phyloP scores from a whole-genome alignment of 2,113 vertebrate genomes.

The Oreochromis aureus region DNA sequence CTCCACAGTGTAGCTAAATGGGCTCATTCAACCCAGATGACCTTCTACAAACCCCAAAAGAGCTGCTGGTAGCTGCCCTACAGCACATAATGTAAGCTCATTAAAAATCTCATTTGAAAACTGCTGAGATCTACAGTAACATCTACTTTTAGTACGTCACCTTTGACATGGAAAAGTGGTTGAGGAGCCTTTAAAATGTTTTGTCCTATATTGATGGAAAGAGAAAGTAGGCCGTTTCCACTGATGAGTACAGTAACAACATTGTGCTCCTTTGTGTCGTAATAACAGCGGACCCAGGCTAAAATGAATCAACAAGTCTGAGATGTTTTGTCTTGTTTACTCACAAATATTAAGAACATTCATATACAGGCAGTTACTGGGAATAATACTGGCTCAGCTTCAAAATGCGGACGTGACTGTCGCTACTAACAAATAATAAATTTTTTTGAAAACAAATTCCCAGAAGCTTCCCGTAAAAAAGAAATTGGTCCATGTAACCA shows the following conservation, averaged over 20 bases:
- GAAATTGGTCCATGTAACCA: neutral
- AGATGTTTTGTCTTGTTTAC: neutral
- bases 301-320: neutral
- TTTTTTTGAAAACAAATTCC: neutral
- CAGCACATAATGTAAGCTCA: constrained; percentile 60
- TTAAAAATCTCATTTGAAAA: constrained; percentile 69
- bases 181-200: constrained; percentile 43
- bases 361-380: neutral
- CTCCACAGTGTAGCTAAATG: constrained; percentile 55
- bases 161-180: constrained; percentile 50
- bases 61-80: constrained; percentile 46
- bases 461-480: rapidly evolving
- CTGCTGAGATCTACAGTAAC: constrained; percentile 44
- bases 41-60: constrained; percentile 64
- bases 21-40: constrained; percentile 66
- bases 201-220: constrained; percentile 57
- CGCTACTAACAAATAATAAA: rapidly evolving
- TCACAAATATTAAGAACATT: neutral
- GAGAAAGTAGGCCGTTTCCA: constrained; percentile 58
- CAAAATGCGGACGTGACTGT: neutral
- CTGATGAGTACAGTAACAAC: constrained; percentile 53
- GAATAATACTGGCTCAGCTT: neutral
- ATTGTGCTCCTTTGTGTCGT: constrained; percentile 43
- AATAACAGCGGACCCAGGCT: constrained; percentile 1
- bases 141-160: constrained; percentile 65